A percentile compares a stretch with the other conserved stretches of the same genome.
These are phyloP conservation scores for Amiota mariae DNA, from an alignment of 2,888 invertebrate species.

Conservation along the genomic window DNA sequence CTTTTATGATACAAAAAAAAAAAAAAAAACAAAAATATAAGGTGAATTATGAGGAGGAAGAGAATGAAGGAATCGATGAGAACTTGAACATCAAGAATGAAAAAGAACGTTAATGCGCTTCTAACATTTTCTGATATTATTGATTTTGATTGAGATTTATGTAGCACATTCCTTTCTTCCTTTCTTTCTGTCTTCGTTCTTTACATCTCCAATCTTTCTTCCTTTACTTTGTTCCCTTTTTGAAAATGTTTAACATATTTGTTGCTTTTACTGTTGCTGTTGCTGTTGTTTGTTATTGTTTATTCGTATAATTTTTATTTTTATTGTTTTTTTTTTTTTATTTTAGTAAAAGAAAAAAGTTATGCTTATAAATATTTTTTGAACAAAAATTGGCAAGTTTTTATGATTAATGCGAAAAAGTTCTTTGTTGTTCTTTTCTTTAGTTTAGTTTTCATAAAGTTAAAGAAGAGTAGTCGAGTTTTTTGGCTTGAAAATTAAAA, in stretches of 20 bases:
- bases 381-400: background rate
- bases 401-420: slow-evolving; percentile 19
- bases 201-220: background rate
- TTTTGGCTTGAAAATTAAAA: background rate
- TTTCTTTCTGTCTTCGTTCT: slow-evolving; percentile 19
- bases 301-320: slow-evolving; percentile 52
- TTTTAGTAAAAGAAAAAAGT: too few relatives aligned
- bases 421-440: slow-evolving; percentile 17
- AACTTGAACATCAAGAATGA: too few relatives aligned
- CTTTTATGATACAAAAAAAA: slow-evolving; percentile 51
- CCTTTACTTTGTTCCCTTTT: background rate
- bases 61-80: too few relatives aligned
- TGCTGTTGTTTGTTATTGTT: slow-evolving; percentile 35
- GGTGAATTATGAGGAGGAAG: too few relatives aligned
- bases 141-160: slow-evolving; percentile 69
- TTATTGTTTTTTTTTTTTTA: slow-evolving; percentile 40
- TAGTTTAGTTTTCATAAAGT: slow-evolving; percentile 47
- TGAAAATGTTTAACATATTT: slow-evolving; percentile 14
- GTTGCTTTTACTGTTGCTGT: slow-evolving; percentile 35
- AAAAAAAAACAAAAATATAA: too few relatives aligned
- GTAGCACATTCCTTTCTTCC: slow-evolving; percentile 41
- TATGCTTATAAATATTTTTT: background rate
- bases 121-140: slow-evolving; percentile 60
- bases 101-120: slow-evolving; percentile 38
- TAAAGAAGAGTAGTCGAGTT: background rate